Percentiles rank a stretch among this genome's conserved stretches.
Evolutionary conservation across 2,797 vertebrate genomes (phyloP).

Genomic region (Staurois parvus): DNA sequence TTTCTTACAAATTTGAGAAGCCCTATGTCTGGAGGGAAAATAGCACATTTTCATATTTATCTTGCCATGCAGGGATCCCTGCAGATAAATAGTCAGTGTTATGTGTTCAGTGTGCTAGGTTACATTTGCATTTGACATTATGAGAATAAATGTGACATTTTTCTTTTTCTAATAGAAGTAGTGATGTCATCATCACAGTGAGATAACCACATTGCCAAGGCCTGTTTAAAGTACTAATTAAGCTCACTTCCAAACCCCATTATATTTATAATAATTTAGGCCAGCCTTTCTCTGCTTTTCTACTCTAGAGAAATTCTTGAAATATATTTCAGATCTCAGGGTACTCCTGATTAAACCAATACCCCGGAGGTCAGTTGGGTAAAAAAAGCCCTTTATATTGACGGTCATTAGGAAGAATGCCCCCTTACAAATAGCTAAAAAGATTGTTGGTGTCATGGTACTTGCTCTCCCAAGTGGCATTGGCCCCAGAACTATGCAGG

Average conservation of each 20-base stretch:
- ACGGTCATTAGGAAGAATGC: too few species aligned
- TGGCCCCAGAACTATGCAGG: too few species aligned
- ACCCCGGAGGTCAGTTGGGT: too few species aligned
- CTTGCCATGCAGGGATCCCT: neutral
- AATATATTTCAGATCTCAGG: too few species aligned
- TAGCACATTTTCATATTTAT: conserved; percentile 15
- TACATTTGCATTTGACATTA: neutral
- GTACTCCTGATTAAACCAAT: too few species aligned
- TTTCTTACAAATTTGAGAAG: neutral
- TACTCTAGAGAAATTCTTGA: too few species aligned
- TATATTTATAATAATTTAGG: neutral
- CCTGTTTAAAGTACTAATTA: neutral
- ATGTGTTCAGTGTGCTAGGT: neutral
- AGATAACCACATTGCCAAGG: neutral
- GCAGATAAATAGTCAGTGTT: neutral
- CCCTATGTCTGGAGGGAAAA: conserved; percentile 5
- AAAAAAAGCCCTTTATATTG: too few species aligned
- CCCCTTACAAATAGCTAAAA: too few species aligned
- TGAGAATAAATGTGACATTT: neutral
- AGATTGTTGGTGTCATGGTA: too few species aligned
- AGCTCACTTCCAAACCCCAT: neutral
- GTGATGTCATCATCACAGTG: neutral
- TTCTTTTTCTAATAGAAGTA: neutral
- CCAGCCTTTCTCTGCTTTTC: too few species aligned
- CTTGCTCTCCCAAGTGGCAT: too few species aligned